These are phyloP conservation scores for Drosophila greeni DNA, from an alignment of 2,888 invertebrate genomes.

Conservation along the genomic window DNA sequence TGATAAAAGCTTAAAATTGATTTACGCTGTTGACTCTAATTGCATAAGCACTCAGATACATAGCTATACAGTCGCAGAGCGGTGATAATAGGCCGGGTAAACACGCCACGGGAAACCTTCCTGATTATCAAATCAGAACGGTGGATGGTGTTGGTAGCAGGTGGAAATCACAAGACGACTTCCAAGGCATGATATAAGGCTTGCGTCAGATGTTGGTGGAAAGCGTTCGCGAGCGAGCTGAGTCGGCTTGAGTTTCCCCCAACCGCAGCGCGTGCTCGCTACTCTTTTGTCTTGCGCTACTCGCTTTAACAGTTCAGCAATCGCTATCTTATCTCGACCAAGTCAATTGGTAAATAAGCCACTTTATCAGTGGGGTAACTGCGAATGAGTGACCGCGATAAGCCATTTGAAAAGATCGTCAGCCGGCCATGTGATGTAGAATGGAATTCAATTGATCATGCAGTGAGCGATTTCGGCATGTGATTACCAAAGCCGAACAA, in stretches of 20 bases:
- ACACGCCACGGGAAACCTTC: slow-evolving; percentile 6
- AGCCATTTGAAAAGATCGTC: slow-evolving; percentile 32
- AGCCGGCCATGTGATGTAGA: slow-evolving; percentile 58
- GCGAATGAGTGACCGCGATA: slow-evolving; percentile 50
- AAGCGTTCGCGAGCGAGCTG: slow-evolving; percentile 3
- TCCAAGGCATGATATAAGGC: slow-evolving; percentile 58
- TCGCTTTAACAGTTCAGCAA: slow-evolving; percentile 11
- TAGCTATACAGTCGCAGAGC: slow-evolving; percentile 7
- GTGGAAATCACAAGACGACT: slow-evolving; percentile 58
- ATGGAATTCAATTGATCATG: slow-evolving; percentile 46
- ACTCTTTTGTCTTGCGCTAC: slow-evolving; percentile 22
- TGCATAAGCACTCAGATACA: slow-evolving; percentile 32
- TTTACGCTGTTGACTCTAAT: slow-evolving; percentile 43
- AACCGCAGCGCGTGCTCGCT: slow-evolving; percentile 47
- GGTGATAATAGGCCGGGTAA: slow-evolving; percentile 32
- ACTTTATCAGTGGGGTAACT: slow-evolving; percentile 54
- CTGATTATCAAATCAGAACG: slow-evolving; percentile 6
- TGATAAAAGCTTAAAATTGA: slow-evolving; percentile 33
- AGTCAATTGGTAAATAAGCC: slow-evolving; percentile 67
- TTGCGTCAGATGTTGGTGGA: slow-evolving; percentile 45
- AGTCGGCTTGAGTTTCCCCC: background rate
- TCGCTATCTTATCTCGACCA: slow-evolving; percentile 57
- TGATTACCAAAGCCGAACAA: slow-evolving; percentile 51
- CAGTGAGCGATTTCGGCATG: slow-evolving; percentile 54
- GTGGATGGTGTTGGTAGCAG: slow-evolving; percentile 2